Evolutionary conservation across 2,113 vertebrate genomes (phyloP), one percentile per base, ranked within the genome.

Genomic region (Podarcis raffonei): DNA sequence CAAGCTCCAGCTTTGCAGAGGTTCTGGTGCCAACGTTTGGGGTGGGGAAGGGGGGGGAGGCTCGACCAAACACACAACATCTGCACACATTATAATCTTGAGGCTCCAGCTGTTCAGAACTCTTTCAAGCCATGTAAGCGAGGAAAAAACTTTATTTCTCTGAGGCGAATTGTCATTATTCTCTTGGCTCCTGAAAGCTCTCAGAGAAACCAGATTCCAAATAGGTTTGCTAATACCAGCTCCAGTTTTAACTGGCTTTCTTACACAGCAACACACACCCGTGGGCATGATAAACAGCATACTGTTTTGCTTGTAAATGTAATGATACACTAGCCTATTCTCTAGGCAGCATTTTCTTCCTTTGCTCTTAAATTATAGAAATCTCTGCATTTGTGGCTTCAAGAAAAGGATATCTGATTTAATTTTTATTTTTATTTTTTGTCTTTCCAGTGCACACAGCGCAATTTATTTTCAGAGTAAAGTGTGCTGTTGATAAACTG

Each of bases 71-170:
- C 77, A 82, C 75, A 81, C 69, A 89, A 3, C 94, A 94, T 96
- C 95, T 95, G 91, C 81, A 85, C 71, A 59, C 86, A 87, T 91
- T 87, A 59, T 83, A 94, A 91, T 91, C 93, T 95, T 87, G 89
- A 95, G 90, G 42, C 82, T 92, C 89, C 96, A 94, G 96, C 95
- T 96, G 97, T 93, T 90, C 87, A 84, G 92, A 95, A 81, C 80
- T 90, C 91, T 94, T 92, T 90, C 81, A 35, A 95, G 72, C 71
- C 75, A 86, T 85, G 95, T 96, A 96, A 97, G 96, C 96, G 97
- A 72, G 48, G 11, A 66, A 74, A 92, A 94, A 91, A 77, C 30
- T 95, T 88, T 75, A 71, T 77, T 89, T 89, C 0, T 1, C 11
- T 37, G 76, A 89, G 86, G 75, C 32, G 66, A 90, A 89, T 72